These are phyloP conservation scores for Neodon shergylaensis DNA, from an alignment of 2,113 vertebrate genomes.

Conservation along the genomic window DNA sequence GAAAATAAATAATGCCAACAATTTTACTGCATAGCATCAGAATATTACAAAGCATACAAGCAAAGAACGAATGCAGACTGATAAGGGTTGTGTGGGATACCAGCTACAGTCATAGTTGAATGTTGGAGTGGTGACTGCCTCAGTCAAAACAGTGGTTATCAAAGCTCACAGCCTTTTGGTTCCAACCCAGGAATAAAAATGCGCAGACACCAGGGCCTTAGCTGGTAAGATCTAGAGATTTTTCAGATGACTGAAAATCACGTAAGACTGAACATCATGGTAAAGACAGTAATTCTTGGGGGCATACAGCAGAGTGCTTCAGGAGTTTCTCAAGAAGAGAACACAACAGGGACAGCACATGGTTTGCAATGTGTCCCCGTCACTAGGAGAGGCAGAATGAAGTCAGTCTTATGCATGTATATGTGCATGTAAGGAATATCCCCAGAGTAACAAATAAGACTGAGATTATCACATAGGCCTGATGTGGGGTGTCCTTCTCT, in stretches of 20 bases:
- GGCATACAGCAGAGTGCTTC: not conserved
- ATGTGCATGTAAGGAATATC: too few species aligned
- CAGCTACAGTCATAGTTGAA: not conserved
- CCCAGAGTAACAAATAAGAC: not conserved
- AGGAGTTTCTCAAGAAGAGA: not conserved
- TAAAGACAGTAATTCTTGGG: not conserved
- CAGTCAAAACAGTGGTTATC: not conserved
- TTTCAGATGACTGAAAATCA: not conserved
- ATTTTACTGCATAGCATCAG: not conserved
- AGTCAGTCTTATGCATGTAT: not conserved
- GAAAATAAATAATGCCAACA: not conserved
- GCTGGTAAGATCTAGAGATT: not conserved
- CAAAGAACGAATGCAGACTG: not conserved
- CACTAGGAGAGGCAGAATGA: not conserved
- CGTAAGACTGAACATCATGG: not conserved
- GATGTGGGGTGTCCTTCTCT: too few species aligned
- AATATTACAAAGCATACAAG: not conserved
- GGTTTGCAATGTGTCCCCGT: not conserved
- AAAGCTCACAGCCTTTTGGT: not conserved
- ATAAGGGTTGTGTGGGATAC: fast-evolving
- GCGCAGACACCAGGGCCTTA: not conserved
- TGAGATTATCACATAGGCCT: not conserved
- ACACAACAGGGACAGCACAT: not conserved
- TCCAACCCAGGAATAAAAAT: not conserved
- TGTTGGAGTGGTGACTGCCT: not conserved